Base-by-base conservation (phyloP, 2,888 invertebrate species). In the Odiellus spinosus region DNA sequence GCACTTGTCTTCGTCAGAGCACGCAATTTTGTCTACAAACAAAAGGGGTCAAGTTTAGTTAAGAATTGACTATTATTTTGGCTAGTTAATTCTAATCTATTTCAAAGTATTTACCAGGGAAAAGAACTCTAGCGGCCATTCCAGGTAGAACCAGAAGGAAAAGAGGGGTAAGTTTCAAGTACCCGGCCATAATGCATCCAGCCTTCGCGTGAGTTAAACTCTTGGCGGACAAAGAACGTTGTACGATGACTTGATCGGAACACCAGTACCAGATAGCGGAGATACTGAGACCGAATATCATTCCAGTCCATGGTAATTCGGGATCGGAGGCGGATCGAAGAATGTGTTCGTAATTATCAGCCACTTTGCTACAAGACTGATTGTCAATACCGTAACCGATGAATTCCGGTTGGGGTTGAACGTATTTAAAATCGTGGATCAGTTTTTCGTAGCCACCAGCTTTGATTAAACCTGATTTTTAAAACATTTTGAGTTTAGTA, bases 161-260 rank as follows among this genome's bases (percentile, higher is more conserved):
- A 33, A 72, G 56, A 4, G 71, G 71, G 14, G 69, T 52, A 19
- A 70, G 59, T 55, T 71, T 70, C 32, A 70, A 58, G 53, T 64
- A 67, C 12, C 65, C 67, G 1, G 70, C 70, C 41, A 71, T 53
- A 42, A 71, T 64, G 26, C 67, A 67, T 2, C 70, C 71, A 4
- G 64, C 71, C 58, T 71, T 71, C 3, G 71, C 71, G 55, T 72
- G 70, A 11, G 63, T 60, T 61, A 70, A 64, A 56, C 67, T 66
- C 56, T 64, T 68, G 10, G 68, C 64, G 2, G 69, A 64, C 41
- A 70, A 58, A 3, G 64, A 63, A 18, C 70, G 55, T 55, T 70
- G 70, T 1, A 71, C 70, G 44, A 71, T 61, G 3, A 70, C 69
- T 58, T 67, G 67, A 48, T 67, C 67, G 1, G 67, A 63, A 49